phyloP scores from a whole-genome alignment of 2,113 vertebrate genomes.

The Arothron firmamentum region DNA sequence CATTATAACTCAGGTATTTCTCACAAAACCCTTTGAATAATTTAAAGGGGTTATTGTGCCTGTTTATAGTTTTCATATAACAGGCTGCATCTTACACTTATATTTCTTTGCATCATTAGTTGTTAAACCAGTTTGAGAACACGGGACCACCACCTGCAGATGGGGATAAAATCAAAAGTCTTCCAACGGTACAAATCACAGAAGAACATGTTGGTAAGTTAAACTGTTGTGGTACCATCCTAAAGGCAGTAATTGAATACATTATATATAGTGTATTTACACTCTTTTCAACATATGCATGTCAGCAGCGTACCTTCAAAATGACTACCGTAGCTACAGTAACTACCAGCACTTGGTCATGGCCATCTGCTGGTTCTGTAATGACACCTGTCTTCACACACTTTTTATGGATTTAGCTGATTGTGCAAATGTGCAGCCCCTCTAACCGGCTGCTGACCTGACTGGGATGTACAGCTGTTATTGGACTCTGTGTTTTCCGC shows the following conservation, averaged over 20 bases:
- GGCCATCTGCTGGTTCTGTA: background rate
- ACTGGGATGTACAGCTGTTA: too few relatives aligned
- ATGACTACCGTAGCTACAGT: too few relatives aligned
- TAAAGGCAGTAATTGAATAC: background rate
- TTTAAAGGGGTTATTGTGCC: background rate
- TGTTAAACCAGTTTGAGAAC: constrained; percentile 99
- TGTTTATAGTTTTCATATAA: background rate
- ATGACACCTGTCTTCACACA: background rate
- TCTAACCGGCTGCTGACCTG: too few relatives aligned
- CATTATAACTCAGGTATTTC: constrained; percentile 91
- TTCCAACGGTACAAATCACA: constrained; percentile 87
- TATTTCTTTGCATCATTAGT: constrained; percentile 62
- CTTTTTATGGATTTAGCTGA: too few relatives aligned
- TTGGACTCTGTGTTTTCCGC: too few relatives aligned
- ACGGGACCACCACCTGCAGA: constrained; percentile 96
- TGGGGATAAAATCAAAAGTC: constrained; percentile 93
- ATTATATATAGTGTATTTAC: background rate
- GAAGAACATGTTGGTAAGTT: constrained; percentile 91
- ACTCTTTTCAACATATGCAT: too few relatives aligned
- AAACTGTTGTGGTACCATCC: background rate
- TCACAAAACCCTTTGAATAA: background rate
- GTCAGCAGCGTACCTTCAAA: too few relatives aligned
- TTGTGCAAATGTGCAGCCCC: too few relatives aligned
- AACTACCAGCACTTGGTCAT: background rate
- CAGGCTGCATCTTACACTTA: background rate